Conservation (phyloP, 2,888 invertebrate genomes). For the Baronia brevicornis region DNA sequence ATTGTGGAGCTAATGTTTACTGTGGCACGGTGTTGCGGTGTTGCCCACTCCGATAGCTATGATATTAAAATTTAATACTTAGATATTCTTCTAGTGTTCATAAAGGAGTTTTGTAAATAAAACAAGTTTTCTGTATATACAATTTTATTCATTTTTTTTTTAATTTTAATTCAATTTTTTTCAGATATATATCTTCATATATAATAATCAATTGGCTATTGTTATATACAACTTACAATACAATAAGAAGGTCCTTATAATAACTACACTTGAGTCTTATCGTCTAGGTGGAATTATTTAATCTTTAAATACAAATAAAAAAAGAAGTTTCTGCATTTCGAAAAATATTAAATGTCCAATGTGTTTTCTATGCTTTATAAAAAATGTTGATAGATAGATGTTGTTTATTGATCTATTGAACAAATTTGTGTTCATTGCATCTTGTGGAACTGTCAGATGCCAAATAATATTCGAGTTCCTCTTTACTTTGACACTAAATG, state of each 20-base stretch:
- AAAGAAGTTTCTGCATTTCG: slow-evolving; percentile 9
- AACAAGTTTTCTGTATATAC: slow-evolving; percentile 48
- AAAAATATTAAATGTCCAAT: slow-evolving; percentile 5
- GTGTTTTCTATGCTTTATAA: slow-evolving; percentile 15
- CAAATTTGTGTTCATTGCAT: too few relatives aligned
- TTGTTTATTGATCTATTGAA: too few relatives aligned
- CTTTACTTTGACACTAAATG: too few relatives aligned
- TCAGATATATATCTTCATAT: slow-evolving; percentile 57
- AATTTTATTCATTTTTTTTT: slow-evolving; percentile 51
- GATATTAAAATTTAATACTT: too few relatives aligned
- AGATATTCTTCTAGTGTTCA: slow-evolving; percentile 4
- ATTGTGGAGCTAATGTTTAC: too few relatives aligned
- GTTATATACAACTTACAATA: slow-evolving; percentile 63
- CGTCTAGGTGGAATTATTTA: slow-evolving; percentile 64
- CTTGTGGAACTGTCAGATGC: too few relatives aligned
- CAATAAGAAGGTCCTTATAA: slow-evolving; percentile 54
- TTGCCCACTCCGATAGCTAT: too few relatives aligned
- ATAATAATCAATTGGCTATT: slow-evolving; percentile 60
- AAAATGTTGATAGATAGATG: too few relatives aligned
- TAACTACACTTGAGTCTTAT: slow-evolving; percentile 65
- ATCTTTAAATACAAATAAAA: slow-evolving; percentile 28
- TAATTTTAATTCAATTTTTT: slow-evolving; percentile 41
- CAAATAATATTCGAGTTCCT: too few relatives aligned
- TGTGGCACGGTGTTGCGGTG: too few relatives aligned
- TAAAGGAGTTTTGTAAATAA: slow-evolving; percentile 22